Conservation (phyloP, 2,113 vertebrate species). For the Callorhinus ursinus region DNA sequence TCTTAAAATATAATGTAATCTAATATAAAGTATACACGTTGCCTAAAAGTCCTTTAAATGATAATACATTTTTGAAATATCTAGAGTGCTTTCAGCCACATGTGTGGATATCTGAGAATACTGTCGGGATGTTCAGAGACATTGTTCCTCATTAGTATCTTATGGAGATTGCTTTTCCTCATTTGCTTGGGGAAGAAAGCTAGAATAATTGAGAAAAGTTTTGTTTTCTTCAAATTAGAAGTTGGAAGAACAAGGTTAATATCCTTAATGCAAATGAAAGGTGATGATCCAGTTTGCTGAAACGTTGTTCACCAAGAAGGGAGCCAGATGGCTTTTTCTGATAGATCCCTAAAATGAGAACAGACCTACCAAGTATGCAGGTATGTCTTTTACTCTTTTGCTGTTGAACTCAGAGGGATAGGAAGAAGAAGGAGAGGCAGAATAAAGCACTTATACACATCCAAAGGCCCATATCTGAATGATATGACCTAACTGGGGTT, state of each 20-base stretch:
- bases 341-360: background rate
- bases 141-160: background rate
- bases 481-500: background rate
- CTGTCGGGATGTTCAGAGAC: background rate
- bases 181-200: background rate
- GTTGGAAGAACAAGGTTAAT: background rate
- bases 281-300: background rate
- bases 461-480: background rate
- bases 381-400: background rate
- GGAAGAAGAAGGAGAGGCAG: background rate
- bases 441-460: background rate
- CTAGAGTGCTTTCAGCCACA: background rate
- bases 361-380: background rate
- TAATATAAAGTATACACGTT: background rate
- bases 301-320: background rate
- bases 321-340: background rate
- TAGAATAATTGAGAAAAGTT: background rate
- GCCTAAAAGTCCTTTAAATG: background rate
- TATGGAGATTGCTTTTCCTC: background rate
- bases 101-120: background rate
- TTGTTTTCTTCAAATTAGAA: background rate
- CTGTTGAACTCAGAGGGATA: background rate
- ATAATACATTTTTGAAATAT: background rate
- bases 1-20: background rate
- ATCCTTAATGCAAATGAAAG: background rate